Evolutionary conservation across 2,888 invertebrate genomes (phyloP), one percentile per base, ranked within the genome.

Genomic region (Aleiodes alternator): DNA sequence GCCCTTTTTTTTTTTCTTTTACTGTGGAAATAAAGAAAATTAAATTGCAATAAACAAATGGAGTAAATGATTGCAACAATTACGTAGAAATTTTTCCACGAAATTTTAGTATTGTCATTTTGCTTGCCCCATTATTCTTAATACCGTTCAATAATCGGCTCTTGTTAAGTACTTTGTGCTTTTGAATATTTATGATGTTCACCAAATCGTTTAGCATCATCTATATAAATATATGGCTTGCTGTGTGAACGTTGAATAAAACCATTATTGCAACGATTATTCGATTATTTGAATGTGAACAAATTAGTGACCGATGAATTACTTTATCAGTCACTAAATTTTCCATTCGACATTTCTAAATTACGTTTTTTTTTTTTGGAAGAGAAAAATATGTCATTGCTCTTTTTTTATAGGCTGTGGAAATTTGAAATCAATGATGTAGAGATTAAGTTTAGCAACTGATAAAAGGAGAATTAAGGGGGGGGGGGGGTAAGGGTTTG

Each of bases 151-250:
- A 80, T 80, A 77, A 80, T 78, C 77, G 75, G 48, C 72, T 74
- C 43, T 12, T 29, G 68, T 72, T 48, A 16, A 6, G 51, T 75
- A 76, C 76, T 78, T 78, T 78, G 73, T 72, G 72, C 51, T 75
- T 68, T 74, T 80, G 80, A 78, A 80, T 80, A 80, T 80, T 78
- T 80, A 80, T 80, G 80, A 78, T 73, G 76, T 53, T 9, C 48
- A 55, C 29, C 11, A n/a, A 48, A 56, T 43, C 14, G 5, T 66
- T 61, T 50, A n/a, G 34, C 53, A 29, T 64, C 56, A 53, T 34
- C 4, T 48, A 66, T 38, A 68, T 16, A 11, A 9, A 71, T 66
- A 43, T 64, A 55, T 48, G 48, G 29, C 23, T 2, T 23, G 23
- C 2, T 23, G 38, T 75, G 16, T 11, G 71, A 31, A 75, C 5